Base-by-base conservation (phyloP, 2,113 vertebrate species). In the Callospermophilus lateralis region DNA sequence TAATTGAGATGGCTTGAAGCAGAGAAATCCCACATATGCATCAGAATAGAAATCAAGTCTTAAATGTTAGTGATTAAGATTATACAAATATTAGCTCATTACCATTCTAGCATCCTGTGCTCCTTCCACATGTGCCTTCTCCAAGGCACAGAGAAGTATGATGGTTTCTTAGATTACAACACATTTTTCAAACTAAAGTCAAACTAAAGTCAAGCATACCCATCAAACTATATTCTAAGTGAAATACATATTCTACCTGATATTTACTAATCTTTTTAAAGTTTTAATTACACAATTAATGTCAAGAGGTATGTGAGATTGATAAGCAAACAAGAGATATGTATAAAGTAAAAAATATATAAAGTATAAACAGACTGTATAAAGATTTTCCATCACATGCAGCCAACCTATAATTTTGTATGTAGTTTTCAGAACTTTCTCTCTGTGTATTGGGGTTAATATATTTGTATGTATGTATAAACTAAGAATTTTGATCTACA, bases 31-130 rank as follows among this genome's bases (percentile, higher is more conserved):
- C 51, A 74, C 2, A 9, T 22, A 51, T 37, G 51, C 30, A 89
- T 45, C 70, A 67, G 63, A 58, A 84, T 84, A 70, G 45, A 94
- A 76, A 96, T 22, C 32, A 90, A 20, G 17, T 19, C 63, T 79
- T 83, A 93, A 53, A 55, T 83, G 37, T 26, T 45, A 78, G 22
- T n/a, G n/a, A 95, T 93, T 74, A 78, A 65, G 58, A 86, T 77
- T 16, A 48, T 30, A 72, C 17, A 94, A 94, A 81, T 88, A 96
- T 85, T 32, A 45, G 32, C 32, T 95, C 26, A 80, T 63, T 93
- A n/a, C 55, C 48, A 94, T 61, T 83, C 51, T 70, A 92, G 26
- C 26, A 45, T 63, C 81, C 79, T 5, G 2, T 7, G 61, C 17
- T 30, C 22, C 3, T 87, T 17, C n/a, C 9, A 42, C 6, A 74